Evolutionary conservation across 2,888 invertebrate species (phyloP), one percentile per base, ranked within the genome.

Genomic region (Cheilosia scutellata): DNA sequence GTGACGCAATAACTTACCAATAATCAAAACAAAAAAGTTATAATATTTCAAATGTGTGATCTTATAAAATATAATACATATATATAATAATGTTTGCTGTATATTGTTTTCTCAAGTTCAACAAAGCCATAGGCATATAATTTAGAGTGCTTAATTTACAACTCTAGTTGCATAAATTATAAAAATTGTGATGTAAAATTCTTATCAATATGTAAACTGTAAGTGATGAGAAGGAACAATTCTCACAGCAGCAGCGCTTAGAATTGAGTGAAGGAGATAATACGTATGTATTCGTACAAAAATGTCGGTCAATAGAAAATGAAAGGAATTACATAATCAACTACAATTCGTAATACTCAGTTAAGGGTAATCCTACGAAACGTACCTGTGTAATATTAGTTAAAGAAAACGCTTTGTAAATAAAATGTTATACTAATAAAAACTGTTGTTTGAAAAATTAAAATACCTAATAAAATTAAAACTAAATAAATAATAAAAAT

Each of bases 311-410:
- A 89, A 90, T 90, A 90, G 89, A 89, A 90, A 90, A 90, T 89
- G 89, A 89, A 89, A 89, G 89, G 90, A 91, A 91, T 91, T 91
- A 91, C 91, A 91, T 91, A 91, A 91, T 90, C 90, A 90, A 90
- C 90, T 91, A 90, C 88, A 90, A 87, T 82, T 88, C 75, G 77
- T 84, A 83, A 82, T 76, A 82, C 80, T 82, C 86, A 63, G 72
- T 82, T 60, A 66, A 80, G 80, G 82, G 80, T 77, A 62, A 68
- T 86, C 72, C 76, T 76, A 42, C 76, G 86, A 68, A 84, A 86
- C 66, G 80, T 86, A 86, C 86, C 76, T 86, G 82, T 82, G 82
- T 58, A 86, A 71, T 76, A 33, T 71, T 71, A 75, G 70, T 71
- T 68, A 62, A 66, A 60, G 40, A 51, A 72, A 55, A 44, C 37